A percentile compares a stretch with the other conserved stretches of the same genome.
phyloP scores from a whole-genome alignment of 2,113 vertebrate genomes.

The Atlantisia rogersi region DNA sequence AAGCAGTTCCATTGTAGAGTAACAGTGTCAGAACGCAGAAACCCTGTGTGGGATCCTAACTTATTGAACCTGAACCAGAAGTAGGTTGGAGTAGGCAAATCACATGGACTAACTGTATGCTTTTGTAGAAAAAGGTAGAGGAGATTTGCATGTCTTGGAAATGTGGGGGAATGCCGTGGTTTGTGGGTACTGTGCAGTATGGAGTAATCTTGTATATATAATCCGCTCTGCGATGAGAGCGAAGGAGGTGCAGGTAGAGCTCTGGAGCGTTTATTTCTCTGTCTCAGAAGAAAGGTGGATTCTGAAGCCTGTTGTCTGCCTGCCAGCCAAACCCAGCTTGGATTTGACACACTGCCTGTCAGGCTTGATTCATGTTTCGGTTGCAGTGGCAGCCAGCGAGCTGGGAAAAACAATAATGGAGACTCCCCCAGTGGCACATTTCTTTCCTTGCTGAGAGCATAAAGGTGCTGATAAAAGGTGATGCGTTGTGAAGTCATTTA shows the following conservation, averaged over 20 bases:
- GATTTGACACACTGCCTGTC: not conserved
- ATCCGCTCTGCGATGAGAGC: not conserved
- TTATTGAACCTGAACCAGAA: not conserved
- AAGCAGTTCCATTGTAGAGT: not conserved
- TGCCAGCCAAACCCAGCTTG: not conserved
- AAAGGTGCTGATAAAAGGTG: not conserved
- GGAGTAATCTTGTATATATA: not conserved
- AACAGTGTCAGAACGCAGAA: not conserved
- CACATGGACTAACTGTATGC: not conserved
- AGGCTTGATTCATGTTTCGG: not conserved
- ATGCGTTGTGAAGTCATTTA: fast-evolving
- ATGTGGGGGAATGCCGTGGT: not conserved
- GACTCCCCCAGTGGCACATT: not conserved
- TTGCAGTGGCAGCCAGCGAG: not conserved
- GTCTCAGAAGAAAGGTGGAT: not conserved
- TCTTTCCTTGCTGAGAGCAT: not conserved
- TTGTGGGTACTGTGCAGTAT: not conserved
- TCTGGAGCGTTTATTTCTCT: not conserved
- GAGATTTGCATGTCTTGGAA: conserved; percentile 5
- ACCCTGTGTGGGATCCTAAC: not conserved
- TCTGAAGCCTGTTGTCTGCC: not conserved
- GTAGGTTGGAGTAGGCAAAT: not conserved
- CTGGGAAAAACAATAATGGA: not conserved
- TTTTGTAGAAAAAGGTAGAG: not conserved
- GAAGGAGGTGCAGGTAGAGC: not conserved